A percentile compares a stretch with the other conserved stretches of the same genome.
Evolutionary conservation across 2,113 vertebrate species (phyloP).

Genomic region (Paratilapia polleni): DNA sequence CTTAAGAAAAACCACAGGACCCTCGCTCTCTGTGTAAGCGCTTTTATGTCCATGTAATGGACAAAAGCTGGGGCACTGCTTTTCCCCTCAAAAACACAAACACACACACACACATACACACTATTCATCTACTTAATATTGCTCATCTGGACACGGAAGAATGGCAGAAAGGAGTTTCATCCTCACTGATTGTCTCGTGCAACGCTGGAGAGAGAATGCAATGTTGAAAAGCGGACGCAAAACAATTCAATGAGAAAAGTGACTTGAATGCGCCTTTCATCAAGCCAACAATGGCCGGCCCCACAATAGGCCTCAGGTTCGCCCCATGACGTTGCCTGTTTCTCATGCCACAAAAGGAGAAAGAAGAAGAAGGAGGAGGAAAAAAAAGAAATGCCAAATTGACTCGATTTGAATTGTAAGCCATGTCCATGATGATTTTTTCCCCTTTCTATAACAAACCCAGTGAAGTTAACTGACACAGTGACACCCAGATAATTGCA

Average conservation of each 20-base stretch:
- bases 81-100: constrained; percentile 47
- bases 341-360: constrained; percentile 66
- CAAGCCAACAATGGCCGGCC: constrained; percentile 72
- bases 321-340: constrained; percentile 76
- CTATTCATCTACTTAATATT: constrained; percentile 81
- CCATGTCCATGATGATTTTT: constrained; percentile 40
- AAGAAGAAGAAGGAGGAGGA: not conserved
- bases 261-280: constrained; percentile 84
- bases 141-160: constrained; percentile 74
- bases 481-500: constrained; percentile 21
- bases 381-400: constrained; percentile 13
- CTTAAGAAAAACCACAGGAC: constrained; percentile 73
- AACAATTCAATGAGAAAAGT: constrained; percentile 84
- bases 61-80: constrained; percentile 74
- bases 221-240: constrained; percentile 76
- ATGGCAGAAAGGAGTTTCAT: constrained; percentile 77
- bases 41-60: constrained; percentile 69
- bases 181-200: constrained; percentile 79
- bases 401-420: constrained; percentile 58
- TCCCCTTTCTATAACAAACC: not conserved
- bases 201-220: constrained; percentile 72
- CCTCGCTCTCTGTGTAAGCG: constrained; percentile 70
- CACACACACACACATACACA: constrained; percentile 45
- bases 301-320: constrained; percentile 77
- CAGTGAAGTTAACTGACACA: constrained; percentile 52